These are phyloP conservation scores for Epizoanthus stellaris DNA, from an alignment of 92 coral and sea anemone genomes.

Conservation along the genomic window DNA sequence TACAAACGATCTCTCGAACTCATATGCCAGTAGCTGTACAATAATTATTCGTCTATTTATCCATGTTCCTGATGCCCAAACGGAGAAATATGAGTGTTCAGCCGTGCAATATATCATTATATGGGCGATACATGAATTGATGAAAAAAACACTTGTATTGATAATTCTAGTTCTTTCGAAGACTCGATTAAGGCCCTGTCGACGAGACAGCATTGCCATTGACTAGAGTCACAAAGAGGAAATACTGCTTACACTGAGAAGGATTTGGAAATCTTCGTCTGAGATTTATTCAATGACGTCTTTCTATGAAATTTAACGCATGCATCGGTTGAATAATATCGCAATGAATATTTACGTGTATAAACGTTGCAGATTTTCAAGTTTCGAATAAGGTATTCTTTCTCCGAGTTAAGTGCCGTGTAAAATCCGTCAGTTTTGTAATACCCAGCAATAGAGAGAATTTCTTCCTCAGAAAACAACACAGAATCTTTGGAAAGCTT, in stretches of 20 bases:
- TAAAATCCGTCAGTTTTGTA: slow-evolving; percentile 40
- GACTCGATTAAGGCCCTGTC: background rate
- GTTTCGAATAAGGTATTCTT: background rate
- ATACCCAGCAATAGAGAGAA: background rate
- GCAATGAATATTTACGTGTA: slow-evolving; percentile 10
- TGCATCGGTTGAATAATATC: slow-evolving; percentile 26
- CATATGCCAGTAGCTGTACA: background rate
- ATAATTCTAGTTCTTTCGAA: slow-evolving; percentile 23
- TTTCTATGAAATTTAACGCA: background rate
- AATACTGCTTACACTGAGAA: background rate
- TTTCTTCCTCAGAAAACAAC: background rate
- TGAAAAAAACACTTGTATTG: background rate
- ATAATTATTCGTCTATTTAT: background rate
- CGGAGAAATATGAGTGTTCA: slow-evolving; percentile 9
- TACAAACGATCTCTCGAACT: background rate
- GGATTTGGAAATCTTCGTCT: too few relatives aligned
- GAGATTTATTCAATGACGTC: slow-evolving; percentile 20
- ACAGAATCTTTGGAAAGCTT: background rate
- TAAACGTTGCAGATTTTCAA: background rate
- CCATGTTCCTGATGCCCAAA: background rate
- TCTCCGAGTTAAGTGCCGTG: slow-evolving; percentile 11
- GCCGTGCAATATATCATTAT: too few relatives aligned
- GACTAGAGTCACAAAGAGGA: slow-evolving; percentile 12
- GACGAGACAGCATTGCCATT: background rate
- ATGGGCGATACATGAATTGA: background rate